Evolutionary conservation across 30 jellyfish, hydroid and myxozoan genomes (phyloP).

Genomic region (Mastigias papua): DNA sequence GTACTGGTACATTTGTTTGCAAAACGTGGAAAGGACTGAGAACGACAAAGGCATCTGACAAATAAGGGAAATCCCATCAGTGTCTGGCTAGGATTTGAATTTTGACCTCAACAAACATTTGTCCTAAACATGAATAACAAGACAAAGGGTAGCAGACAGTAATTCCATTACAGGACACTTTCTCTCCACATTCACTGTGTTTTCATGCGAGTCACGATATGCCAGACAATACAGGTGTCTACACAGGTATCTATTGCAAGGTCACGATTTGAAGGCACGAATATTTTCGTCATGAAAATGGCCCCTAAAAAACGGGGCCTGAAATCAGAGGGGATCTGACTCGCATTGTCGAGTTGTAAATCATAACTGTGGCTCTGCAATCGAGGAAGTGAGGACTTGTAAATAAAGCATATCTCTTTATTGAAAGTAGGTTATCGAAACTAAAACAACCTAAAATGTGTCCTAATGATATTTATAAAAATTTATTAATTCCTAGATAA

Average conservation of each 20-base stretch:
- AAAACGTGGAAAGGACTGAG: too few relatives aligned
- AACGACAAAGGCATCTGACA: too few relatives aligned
- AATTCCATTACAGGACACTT: not conserved
- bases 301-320: not conserved
- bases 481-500: too few relatives aligned
- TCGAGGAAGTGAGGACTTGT: too few relatives aligned
- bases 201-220: not conserved
- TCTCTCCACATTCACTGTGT: not conserved
- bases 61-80: not conserved
- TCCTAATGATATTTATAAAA: too few relatives aligned
- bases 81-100: not conserved
- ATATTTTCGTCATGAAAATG: too few relatives aligned
- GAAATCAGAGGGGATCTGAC: not conserved
- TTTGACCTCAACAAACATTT: not conserved
- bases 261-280: not conserved
- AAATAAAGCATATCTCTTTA: too few relatives aligned
- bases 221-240: not conserved
- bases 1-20: too few relatives aligned
- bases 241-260: not conserved
- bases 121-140: not conserved
- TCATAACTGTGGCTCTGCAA: too few relatives aligned
- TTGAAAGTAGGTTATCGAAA: too few relatives aligned
- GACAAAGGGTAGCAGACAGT: not conserved
- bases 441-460: too few relatives aligned
- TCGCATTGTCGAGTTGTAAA: too few relatives aligned